These are phyloP conservation scores for Vidua chalybeata DNA, from an alignment of 2,113 vertebrate genomes.

Conservation along the genomic window DNA sequence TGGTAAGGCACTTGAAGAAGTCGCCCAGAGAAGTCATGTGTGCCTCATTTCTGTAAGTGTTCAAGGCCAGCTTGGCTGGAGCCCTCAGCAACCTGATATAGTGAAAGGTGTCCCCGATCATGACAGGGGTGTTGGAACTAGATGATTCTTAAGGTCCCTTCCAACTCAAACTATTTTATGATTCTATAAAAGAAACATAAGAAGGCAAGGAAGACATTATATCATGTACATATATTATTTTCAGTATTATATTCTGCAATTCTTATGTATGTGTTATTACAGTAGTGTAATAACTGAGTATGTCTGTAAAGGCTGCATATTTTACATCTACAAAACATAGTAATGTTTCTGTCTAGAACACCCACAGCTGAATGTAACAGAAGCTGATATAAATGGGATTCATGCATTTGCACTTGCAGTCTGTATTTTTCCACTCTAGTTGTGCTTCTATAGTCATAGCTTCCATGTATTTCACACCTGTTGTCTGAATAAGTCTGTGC, in stretches of 20 bases:
- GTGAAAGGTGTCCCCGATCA: background rate
- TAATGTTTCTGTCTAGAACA: background rate
- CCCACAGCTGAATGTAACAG: background rate
- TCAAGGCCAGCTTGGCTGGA: background rate
- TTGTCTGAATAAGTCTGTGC: background rate
- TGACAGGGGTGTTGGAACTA: background rate
- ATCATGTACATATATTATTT: background rate
- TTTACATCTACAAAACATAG: background rate
- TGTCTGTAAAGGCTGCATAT: background rate
- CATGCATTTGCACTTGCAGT: background rate
- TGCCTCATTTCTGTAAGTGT: background rate
- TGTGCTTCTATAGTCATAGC: background rate
- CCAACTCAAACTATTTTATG: background rate
- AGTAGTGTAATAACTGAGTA: background rate
- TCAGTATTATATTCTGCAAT: background rate
- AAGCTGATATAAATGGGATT: background rate
- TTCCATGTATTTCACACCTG: background rate
- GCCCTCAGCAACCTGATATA: background rate
- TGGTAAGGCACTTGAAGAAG: background rate
- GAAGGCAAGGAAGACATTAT: background rate
- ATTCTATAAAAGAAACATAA: background rate
- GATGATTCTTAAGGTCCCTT: background rate
- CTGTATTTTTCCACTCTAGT: background rate
- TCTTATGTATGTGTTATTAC: background rate
- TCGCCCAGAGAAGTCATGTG: background rate